These are phyloP conservation scores for Metellina segmentata DNA, from an alignment of 2,888 invertebrate species.

Conservation along the genomic window DNA sequence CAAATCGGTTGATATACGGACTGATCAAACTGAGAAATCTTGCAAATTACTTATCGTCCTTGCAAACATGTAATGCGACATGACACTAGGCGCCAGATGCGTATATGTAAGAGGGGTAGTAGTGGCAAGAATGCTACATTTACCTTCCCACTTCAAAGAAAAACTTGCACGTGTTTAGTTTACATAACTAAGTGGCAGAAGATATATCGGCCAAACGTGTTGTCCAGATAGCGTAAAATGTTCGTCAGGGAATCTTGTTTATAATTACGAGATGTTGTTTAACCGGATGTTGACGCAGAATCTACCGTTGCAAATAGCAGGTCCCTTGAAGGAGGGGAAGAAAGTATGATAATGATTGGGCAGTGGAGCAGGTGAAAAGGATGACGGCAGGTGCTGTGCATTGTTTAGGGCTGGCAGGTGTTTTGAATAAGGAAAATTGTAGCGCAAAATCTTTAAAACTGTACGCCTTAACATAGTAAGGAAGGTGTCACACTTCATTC, in stretches of 20 bases:
- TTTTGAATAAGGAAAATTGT: constrained; percentile 40
- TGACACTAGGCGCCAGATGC: too few relatives aligned
- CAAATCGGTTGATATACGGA: too few relatives aligned
- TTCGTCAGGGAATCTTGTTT: constrained; percentile 17
- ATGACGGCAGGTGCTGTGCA: constrained; percentile 58
- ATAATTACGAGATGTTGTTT: constrained; percentile 52
- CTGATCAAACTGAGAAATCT: too few relatives aligned
- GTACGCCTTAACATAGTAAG: neutral
- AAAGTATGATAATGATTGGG: constrained; percentile 36
- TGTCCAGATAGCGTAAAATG: neutral
- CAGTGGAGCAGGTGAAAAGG: constrained; percentile 58
- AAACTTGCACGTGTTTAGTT: constrained; percentile 1
- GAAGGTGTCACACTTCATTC: neutral
- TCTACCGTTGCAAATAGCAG: constrained; percentile 45
- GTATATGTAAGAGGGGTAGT: too few relatives aligned
- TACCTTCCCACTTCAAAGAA: too few relatives aligned
- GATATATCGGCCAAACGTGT: too few relatives aligned
- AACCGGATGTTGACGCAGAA: constrained; percentile 65
- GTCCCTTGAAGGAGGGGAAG: neutral
- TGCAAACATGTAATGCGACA: too few relatives aligned
- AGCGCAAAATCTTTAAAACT: neutral
- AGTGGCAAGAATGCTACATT: too few relatives aligned
- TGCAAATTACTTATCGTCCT: too few relatives aligned
- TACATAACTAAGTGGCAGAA: neutral
- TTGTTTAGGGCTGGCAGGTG: constrained; percentile 62